These are phyloP conservation scores for Brachyopa scutellaris DNA, from an alignment of 2,888 invertebrate genomes.

Conservation along the genomic window DNA sequence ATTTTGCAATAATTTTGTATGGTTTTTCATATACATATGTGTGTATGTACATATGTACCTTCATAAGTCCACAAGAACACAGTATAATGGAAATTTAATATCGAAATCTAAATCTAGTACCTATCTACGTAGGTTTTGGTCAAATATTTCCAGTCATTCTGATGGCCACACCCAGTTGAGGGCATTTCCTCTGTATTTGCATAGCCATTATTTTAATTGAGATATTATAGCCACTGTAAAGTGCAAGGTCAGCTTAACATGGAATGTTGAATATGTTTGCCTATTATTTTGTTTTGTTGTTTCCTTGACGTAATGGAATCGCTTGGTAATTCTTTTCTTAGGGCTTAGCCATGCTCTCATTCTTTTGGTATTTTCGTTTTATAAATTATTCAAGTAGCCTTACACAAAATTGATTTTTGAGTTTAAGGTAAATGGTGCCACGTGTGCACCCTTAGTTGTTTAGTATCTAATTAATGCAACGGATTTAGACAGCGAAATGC, in stretches of 20 bases:
- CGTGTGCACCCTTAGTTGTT: not conserved
- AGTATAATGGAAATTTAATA: too few relatives aligned
- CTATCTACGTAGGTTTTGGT: too few relatives aligned
- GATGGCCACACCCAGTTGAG: too few relatives aligned
- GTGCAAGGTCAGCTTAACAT: slow-evolving; percentile 24
- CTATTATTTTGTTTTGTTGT: too few relatives aligned
- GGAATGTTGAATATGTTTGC: not conserved
- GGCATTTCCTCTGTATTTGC: too few relatives aligned
- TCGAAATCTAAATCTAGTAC: too few relatives aligned
- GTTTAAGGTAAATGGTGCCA: not conserved
- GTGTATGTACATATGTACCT: too few relatives aligned
- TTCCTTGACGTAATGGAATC: not conserved
- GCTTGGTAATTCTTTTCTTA: not conserved
- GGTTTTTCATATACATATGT: too few relatives aligned
- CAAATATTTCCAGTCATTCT: too few relatives aligned
- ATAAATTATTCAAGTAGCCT: slow-evolving; percentile 11
- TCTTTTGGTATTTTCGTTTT: not conserved
- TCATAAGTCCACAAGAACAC: too few relatives aligned
- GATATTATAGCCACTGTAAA: not conserved
- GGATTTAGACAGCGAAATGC: not conserved
- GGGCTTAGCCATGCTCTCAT: not conserved
- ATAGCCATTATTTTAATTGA: too few relatives aligned
- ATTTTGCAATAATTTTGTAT: too few relatives aligned
- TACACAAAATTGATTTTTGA: slow-evolving; percentile 1
- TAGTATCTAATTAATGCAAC: slow-evolving; percentile 3